Evolutionary conservation across 2,888 invertebrate genomes (phyloP).

Genomic region (Sphecodes monilicornis): DNA sequence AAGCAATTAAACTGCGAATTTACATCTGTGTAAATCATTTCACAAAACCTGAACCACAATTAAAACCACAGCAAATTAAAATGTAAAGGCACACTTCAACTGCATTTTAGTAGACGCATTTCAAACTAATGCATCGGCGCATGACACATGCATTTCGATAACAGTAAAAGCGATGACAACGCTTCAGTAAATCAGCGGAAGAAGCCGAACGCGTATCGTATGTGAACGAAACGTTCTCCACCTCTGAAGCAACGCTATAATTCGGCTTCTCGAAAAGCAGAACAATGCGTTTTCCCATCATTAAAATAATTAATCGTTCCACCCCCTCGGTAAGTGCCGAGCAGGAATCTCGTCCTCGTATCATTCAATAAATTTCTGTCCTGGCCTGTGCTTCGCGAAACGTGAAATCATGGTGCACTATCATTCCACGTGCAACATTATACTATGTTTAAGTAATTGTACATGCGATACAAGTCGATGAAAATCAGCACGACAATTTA

Average conservation of each 20-base stretch:
- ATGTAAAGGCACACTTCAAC: background rate
- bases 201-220: slow-evolving; percentile 52
- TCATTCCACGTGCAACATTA: background rate
- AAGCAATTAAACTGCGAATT: background rate
- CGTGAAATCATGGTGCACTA: slow-evolving; percentile 7
- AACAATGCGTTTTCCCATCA: slow-evolving; percentile 62
- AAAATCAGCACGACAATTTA: slow-evolving; percentile 39
- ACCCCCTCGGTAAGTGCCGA: slow-evolving; percentile 16
- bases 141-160: background rate
- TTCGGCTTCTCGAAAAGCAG: slow-evolving; percentile 38
- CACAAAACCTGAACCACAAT: background rate
- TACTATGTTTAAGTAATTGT: background rate
- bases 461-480: slow-evolving; percentile 29
- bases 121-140: background rate
- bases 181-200: slow-evolving; percentile 36
- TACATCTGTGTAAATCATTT: background rate
- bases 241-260: slow-evolving; percentile 39
- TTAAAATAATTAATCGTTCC: slow-evolving; percentile 60
- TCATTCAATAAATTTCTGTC: slow-evolving; percentile 32
- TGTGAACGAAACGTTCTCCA: slow-evolving; percentile 32
- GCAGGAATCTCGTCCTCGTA: background rate
- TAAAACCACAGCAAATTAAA: background rate
- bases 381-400: background rate
- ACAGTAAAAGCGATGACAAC: slow-evolving; percentile 38
- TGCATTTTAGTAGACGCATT: background rate